Evolutionary conservation across 2,113 vertebrate genomes (phyloP), one percentile per base, ranked within the genome.

Genomic region (Lonchura striata): DNA sequence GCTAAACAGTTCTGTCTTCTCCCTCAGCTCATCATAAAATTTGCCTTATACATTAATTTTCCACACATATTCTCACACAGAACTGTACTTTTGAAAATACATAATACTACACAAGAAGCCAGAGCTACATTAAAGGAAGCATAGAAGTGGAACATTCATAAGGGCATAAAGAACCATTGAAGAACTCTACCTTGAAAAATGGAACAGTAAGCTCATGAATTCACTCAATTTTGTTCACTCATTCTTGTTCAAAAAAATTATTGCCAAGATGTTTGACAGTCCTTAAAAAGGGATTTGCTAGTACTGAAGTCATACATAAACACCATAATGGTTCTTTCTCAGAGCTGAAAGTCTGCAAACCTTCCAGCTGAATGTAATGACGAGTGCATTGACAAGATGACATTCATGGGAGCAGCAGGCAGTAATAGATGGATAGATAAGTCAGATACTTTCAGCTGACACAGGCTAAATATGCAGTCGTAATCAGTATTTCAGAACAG

Each of bases 401-500:
- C 96, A 95, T 95, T 95, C 88, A 71, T 82, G 86, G 52, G 59
- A 96, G 82, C 83, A 97, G 92, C 74, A 94, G 89, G 46, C 92
- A 95, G 69, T 64, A 86, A 68, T 82, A 87, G 78, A 90, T 91
- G 86, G 95, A 96, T 71, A 88, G 91, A 97, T 95, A 96, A 98
- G 79, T 95, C 95, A 97, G 71, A 81, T 78, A 92, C 80, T 93
- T 96, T 96, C 70, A 90, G 89, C 92, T 96, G 93, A 95, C 91
- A 94, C 33, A 57, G 82, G 54, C 74, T 95, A 95, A 95, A 94
- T 96, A 82, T 89, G 94, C 74, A 90, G 49, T 83, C 8, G 8
- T 95, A 97, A 97, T 98, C 97, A 97, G 83, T 86, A 90, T 96
- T 96, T 96, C 89, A 93, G 80, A 94, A 88, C 17, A 78, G 53